These are phyloP conservation scores for Caenorhabditis tropicalis DNA, from an alignment of 1,140 invertebrate genomes.

Conservation along the genomic window DNA sequence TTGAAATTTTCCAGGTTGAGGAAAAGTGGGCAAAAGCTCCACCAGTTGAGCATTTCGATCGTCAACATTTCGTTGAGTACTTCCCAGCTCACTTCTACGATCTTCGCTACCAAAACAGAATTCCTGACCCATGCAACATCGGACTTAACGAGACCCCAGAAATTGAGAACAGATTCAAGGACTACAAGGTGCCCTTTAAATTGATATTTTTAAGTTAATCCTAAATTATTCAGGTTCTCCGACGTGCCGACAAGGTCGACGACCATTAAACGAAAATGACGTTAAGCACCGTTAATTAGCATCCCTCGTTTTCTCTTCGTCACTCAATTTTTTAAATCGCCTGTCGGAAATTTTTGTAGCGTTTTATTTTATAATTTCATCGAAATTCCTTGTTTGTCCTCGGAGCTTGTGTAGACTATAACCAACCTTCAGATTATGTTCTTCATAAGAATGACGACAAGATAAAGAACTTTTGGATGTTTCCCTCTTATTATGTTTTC, in stretches of 20 bases:
- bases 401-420: neutral
- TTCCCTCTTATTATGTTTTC: neutral
- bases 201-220: neutral
- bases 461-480: constrained; percentile 34
- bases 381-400: neutral
- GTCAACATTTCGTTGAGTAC: constrained; percentile 65
- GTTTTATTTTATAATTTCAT: constrained; percentile 33
- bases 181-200: constrained; percentile 60
- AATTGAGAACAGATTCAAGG: constrained; percentile 64
- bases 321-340: neutral
- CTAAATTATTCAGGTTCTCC: constrained; percentile 56
- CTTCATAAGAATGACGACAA: constrained; percentile 27
- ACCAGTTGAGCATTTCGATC: constrained; percentile 68
- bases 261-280: constrained; percentile 58
- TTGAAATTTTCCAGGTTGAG: constrained; percentile 53
- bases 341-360: neutral
- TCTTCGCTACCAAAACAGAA: constrained; percentile 65
- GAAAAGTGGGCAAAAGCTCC: constrained; percentile 71
- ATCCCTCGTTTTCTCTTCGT: neutral
- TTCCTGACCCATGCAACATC: constrained; percentile 64
- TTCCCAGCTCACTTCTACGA: constrained; percentile 66
- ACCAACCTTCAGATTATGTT: constrained; percentile 14
- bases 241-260: constrained; percentile 65
- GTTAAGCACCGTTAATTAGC: neutral
- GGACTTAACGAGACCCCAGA: constrained; percentile 63